Base-by-base conservation (phyloP, 2,797 vertebrate genomes). In the Enteromius trimaculatus region DNA sequence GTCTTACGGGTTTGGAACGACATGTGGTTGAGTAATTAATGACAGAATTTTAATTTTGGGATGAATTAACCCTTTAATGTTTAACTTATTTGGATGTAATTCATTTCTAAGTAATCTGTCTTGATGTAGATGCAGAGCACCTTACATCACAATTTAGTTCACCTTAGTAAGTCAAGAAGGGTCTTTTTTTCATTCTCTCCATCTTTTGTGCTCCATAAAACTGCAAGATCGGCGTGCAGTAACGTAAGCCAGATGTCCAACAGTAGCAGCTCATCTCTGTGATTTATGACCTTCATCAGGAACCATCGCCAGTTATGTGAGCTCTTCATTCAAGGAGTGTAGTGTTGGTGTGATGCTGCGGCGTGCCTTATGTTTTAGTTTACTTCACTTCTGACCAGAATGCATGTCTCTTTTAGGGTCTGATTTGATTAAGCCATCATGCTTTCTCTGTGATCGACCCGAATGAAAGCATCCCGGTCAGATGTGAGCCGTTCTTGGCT, bases 161-260 rank as follows among this genome's bases (percentile, higher is more conserved):
- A 64, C 23, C 23, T 31, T 19, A 26, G 74, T n/a, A 42, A 42
- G 74, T 11, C 53, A 60, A 42, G 72, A 39, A 76, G n/a, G 60
- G 51, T 78, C 39, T 47, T 78, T 29, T 19, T 62, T 42, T 55
- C 4, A 34, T 3, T 77, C 34, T 78, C 60, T 29, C 37, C 4
- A 29, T 65, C 37, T 66, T 47, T 34, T 60, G 58, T 68, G 49
- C 37, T 51, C 60, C 75, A 17, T 75, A n/a, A 78, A 81, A 88
- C 81, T 82, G 47, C 74, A 82, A 49, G 75, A 89, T 72, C 72
- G 80, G 83, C 47, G 64, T 53, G 55, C 31, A 13, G n/a, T 89
- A 86, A 91, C 87, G 51, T 16, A 19, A 83, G 80, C 84, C 92
- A 93, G 90, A 90, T 90, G 90, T 79, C 84, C 53, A 79, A 89